A percentile compares a stretch with the other conserved stretches of the same genome.
These are phyloP conservation scores for Nebria ingens DNA, from an alignment of 1,140 invertebrate species.

Conservation along the genomic window DNA sequence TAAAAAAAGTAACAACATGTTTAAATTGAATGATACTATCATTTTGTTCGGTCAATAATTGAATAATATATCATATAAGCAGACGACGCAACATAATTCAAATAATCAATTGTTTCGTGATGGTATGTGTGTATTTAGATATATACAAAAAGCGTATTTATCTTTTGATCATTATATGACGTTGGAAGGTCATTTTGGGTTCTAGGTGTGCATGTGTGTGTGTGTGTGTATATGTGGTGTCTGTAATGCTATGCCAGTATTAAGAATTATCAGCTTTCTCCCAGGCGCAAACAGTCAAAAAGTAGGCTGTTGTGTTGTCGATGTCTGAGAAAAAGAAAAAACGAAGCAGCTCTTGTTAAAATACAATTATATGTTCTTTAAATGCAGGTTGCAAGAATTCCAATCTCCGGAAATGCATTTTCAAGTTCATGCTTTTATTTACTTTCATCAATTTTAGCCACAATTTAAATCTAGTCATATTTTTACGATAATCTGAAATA, in stretches of 20 bases:
- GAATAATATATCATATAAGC: too few relatives aligned
- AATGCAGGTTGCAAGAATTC: too few relatives aligned
- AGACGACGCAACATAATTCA: background rate
- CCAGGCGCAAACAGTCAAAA: background rate
- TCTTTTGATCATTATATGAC: background rate
- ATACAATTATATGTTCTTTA: too few relatives aligned
- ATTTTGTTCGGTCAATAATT: too few relatives aligned
- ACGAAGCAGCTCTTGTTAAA: too few relatives aligned
- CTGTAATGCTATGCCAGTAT: background rate
- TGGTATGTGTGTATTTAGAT: background rate
- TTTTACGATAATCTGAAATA: too few relatives aligned
- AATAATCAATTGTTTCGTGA: background rate
- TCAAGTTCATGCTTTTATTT: too few relatives aligned
- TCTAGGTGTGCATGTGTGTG: too few relatives aligned
- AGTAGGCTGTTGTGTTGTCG: background rate
- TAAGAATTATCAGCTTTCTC: slow-evolving; percentile 1
- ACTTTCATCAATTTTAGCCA: too few relatives aligned
- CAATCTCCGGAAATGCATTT: too few relatives aligned
- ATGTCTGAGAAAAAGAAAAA: slow-evolving; percentile 5
- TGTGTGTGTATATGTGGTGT: too few relatives aligned
- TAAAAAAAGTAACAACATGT: background rate
- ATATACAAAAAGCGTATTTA: background rate
- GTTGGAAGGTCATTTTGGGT: slow-evolving; percentile 3
- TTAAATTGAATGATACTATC: background rate
- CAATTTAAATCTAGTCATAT: too few relatives aligned